Evolutionary conservation across 2,888 invertebrate genomes (phyloP).

Genomic region (Steinernema scapterisci): DNA sequence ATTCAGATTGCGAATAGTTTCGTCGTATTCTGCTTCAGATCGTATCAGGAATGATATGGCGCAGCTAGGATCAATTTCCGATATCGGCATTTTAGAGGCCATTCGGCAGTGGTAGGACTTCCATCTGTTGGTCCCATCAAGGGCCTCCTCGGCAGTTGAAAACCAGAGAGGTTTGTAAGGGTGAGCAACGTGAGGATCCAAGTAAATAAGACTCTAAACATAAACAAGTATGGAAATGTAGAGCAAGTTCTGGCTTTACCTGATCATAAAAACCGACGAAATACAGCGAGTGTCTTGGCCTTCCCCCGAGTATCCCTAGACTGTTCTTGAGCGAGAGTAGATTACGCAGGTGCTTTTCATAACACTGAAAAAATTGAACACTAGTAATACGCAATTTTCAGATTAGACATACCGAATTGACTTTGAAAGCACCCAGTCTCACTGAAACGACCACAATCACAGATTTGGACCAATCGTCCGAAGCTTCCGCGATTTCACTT

Average conservation of each 20-base stretch:
- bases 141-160: conserved; percentile 31
- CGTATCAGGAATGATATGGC: conserved; percentile 56
- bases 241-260: conserved; percentile 35
- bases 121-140: conserved; percentile 34
- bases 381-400: background rate
- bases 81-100: conserved; percentile 35
- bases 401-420: conserved; percentile 51
- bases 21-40: conserved; percentile 37
- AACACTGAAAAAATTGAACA: conserved; percentile 36
- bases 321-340: conserved; percentile 72
- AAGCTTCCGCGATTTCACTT: conserved; percentile 45
- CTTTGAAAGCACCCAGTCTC: conserved; percentile 51
- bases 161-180: conserved; percentile 71
- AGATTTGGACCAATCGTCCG: conserved; percentile 55
- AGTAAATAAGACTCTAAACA: conserved; percentile 78
- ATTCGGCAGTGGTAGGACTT: conserved; percentile 37
- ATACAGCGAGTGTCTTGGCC: conserved; percentile 88
- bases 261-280: conserved; percentile 84
- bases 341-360: conserved; percentile 36
- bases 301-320: conserved; percentile 88
- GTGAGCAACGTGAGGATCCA: conserved; percentile 93
- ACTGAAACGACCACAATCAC: conserved; percentile 53
- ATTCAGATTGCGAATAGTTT: conserved; percentile 13
- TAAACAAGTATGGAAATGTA: conserved; percentile 19
- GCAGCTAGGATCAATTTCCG: conserved; percentile 53